Evolutionary conservation across 2,113 vertebrate genomes (phyloP).

Genomic region (Arenaria interpres): DNA sequence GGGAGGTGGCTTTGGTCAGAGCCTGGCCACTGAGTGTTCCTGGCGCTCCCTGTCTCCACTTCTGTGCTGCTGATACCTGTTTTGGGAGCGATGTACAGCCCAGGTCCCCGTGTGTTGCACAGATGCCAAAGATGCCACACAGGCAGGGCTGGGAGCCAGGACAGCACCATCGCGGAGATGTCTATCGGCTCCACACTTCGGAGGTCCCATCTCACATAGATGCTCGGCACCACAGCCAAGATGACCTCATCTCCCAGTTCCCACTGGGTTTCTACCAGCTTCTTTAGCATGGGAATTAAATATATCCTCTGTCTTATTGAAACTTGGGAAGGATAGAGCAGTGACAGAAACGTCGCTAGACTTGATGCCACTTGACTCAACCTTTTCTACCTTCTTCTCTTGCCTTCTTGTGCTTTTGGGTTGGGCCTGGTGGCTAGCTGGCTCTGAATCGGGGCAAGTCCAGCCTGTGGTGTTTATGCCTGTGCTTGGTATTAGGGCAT

Average conservation of each 20-base stretch:
- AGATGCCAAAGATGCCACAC: not conserved
- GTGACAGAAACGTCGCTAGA: not conserved
- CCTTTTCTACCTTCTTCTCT: not conserved
- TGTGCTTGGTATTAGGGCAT: not conserved
- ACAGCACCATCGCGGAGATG: accelerated
- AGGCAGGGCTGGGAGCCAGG: not conserved
- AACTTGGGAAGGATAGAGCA: not conserved
- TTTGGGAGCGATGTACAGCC: not conserved
- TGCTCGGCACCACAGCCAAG: not conserved
- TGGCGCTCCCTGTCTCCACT: not conserved
- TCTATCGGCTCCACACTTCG: not conserved
- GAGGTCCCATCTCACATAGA: not conserved
- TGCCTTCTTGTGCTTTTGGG: not conserved
- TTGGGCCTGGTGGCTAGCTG: not conserved
- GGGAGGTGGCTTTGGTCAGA: not conserved
- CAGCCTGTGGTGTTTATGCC: not conserved
- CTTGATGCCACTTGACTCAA: not conserved
- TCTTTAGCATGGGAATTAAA: not conserved
- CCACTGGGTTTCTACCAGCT: not conserved
- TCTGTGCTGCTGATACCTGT: accelerated
- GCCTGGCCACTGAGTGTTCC: not conserved
- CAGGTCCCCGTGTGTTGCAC: not conserved
- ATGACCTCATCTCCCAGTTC: not conserved
- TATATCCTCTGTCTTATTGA: not conserved
- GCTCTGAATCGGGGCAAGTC: not conserved